Base-by-base conservation (phyloP, 2,888 invertebrate genomes). In the Camponotus fellah region DNA sequence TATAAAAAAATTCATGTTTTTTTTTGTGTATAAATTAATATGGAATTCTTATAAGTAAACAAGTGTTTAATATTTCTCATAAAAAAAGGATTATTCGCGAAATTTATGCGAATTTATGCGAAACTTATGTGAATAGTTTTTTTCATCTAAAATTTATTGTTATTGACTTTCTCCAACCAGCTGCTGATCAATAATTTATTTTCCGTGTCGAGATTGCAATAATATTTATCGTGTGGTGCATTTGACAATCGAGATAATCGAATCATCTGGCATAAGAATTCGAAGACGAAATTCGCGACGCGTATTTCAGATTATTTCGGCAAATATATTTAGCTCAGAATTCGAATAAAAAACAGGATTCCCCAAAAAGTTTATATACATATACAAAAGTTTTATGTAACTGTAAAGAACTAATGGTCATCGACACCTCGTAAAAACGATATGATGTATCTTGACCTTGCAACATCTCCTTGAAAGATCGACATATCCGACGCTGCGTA, bases 381-480 rank as follows among this genome's bases (percentile, higher is more conserved):
- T 14, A 32, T 14, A 10, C n/a, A n/a, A n/a, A n/a, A n/a, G n/a
- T 10, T 60, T 26, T 26, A 8, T 2, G 0, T 14, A 14, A 2
- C 21, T 46, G 21, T 17, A 17, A 3, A 49, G 21, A 34, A 21
- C 21, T 14, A n/a, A 1, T 17, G 65, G 46, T 75, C 37, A 65
- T 75, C 46, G 65, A 12, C 21, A 17, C 49, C 34, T 65, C 17
- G 46, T 43, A 37, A 37, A 53, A 49, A 76, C 49, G 34, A 49
- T 8, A 26, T 8, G 62, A 64, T 34, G 21, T 75, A n/a, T 62
- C 32, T 40, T 12, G 64, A 74, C 43, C 74, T 74, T 43, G 43
- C 8, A 9, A n/a, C 12, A 8, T 76, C 46, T 75, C 65, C 75
- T 75, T 75, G 75, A 46, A 46, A 75, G 37, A 76, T 60, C 46